Evolutionary conservation across 2,113 vertebrate genomes (phyloP).

Genomic region (Rhea pennata): DNA sequence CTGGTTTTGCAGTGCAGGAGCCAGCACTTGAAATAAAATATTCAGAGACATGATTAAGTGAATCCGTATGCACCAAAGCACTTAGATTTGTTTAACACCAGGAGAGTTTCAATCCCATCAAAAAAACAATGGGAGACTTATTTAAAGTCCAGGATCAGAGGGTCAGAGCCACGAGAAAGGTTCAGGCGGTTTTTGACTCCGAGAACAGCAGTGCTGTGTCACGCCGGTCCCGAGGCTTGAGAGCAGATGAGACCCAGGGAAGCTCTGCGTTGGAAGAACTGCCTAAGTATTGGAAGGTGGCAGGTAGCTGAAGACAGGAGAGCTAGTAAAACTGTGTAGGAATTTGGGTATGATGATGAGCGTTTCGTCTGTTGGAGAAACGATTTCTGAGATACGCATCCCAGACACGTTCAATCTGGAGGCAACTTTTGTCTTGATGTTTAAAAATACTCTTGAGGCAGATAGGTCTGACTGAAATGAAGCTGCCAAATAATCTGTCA

Average conservation of each 20-base stretch:
- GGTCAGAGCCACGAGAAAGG: background rate
- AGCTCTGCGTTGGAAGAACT: background rate
- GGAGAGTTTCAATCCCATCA: background rate
- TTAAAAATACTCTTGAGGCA: constrained; percentile 59
- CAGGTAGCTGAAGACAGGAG: background rate
- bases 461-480: constrained; percentile 55
- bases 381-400: background rate
- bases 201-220: background rate
- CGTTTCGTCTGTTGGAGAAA: background rate
- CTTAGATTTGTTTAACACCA: background rate
- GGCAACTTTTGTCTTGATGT: constrained; percentile 35
- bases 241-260: background rate
- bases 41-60: background rate
- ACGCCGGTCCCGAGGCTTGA: background rate
- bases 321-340: background rate
- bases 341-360: background rate
- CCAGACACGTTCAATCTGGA: background rate
- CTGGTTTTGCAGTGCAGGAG: background rate
- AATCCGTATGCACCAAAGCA: background rate
- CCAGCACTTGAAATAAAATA: background rate
- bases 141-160: background rate
- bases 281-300: background rate
- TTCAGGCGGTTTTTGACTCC: background rate
- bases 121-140: background rate
- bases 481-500: constrained; percentile 58